Percentiles rank a stretch among this genome's conserved stretches.
phyloP scores from a whole-genome alignment of 2,113 vertebrate species.

The Lepisosteus oculatus region DNA sequence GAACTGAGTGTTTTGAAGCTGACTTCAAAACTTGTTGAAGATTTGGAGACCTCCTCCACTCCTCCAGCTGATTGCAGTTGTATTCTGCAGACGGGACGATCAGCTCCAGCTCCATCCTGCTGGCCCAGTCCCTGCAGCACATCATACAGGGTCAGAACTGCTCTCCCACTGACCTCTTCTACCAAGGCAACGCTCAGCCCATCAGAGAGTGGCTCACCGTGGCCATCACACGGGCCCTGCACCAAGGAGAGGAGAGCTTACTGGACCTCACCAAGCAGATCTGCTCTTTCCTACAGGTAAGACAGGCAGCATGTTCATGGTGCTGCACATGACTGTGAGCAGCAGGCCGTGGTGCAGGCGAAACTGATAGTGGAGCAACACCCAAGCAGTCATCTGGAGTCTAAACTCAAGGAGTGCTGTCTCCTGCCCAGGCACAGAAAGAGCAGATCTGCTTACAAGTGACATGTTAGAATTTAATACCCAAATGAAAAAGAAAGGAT shows the following conservation, averaged over 20 bases:
- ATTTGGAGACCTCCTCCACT: too few species aligned
- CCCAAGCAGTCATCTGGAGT: too few species aligned
- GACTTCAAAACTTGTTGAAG: too few species aligned
- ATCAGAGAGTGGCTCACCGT: constrained; percentile 91
- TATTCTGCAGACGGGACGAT: constrained; percentile 83
- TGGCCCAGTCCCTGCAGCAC: constrained; percentile 91
- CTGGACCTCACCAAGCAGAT: constrained; percentile 93
- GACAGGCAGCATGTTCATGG: background rate
- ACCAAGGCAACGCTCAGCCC: constrained; percentile 85
- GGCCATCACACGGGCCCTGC: constrained; percentile 89
- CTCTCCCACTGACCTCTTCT: constrained; percentile 92
- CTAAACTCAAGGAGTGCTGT: too few species aligned
- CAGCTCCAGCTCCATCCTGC: constrained; percentile 85
- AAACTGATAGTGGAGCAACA: too few species aligned
- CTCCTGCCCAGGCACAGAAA: too few species aligned
- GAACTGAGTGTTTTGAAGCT: background rate
- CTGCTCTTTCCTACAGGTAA: constrained; percentile 91
- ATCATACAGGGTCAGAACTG: constrained; percentile 87
- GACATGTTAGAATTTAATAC: too few species aligned
- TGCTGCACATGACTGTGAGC: too few species aligned
- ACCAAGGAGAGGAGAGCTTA: constrained; percentile 93
- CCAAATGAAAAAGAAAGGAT: too few species aligned
- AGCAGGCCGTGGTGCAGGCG: too few species aligned
- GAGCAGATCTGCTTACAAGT: too few species aligned
- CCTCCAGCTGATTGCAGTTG: constrained; percentile 11